Percentiles rank a stretch among this genome's conserved stretches.
These are phyloP conservation scores for Orthosia gracilis DNA, from an alignment of 2,888 invertebrate genomes.

Conservation along the genomic window DNA sequence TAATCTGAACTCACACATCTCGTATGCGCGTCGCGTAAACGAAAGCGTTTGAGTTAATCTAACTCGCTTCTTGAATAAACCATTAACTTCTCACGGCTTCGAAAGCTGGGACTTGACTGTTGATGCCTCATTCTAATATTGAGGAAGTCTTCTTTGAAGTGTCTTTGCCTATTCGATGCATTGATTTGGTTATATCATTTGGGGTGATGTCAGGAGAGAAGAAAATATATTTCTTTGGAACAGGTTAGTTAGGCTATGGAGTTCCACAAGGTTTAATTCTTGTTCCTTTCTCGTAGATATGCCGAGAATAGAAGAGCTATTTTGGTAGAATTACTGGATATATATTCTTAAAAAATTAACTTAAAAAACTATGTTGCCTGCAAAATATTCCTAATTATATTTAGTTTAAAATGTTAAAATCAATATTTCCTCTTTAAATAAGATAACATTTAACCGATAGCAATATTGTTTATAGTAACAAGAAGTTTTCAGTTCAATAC, in stretches of 20 bases:
- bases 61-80: conserved; percentile 64
- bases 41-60: conserved; percentile 65
- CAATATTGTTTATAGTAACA: background rate
- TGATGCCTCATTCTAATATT: conserved; percentile 28
- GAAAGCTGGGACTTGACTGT: conserved; percentile 53
- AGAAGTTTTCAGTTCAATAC: background rate
- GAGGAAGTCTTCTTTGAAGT: conserved; percentile 31
- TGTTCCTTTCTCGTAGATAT: background rate
- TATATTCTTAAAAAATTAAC: too few relatives aligned
- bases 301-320: too few relatives aligned
- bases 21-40: conserved; percentile 58
- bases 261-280: background rate
- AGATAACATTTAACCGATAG: background rate
- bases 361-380: too few relatives aligned
- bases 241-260: background rate
- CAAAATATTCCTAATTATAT: background rate
- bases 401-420: background rate
- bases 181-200: conserved; percentile 27
- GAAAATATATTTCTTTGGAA: background rate
- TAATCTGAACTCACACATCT: conserved; percentile 49
- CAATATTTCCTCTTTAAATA: background rate
- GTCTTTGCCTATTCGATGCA: conserved; percentile 6
- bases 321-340: too few relatives aligned
- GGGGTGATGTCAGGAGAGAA: conserved; percentile 2
- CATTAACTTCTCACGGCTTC: conserved; percentile 58